Conservation (phyloP, 1,140 invertebrate genomes). For the Leptopilina boulardi region DNA sequence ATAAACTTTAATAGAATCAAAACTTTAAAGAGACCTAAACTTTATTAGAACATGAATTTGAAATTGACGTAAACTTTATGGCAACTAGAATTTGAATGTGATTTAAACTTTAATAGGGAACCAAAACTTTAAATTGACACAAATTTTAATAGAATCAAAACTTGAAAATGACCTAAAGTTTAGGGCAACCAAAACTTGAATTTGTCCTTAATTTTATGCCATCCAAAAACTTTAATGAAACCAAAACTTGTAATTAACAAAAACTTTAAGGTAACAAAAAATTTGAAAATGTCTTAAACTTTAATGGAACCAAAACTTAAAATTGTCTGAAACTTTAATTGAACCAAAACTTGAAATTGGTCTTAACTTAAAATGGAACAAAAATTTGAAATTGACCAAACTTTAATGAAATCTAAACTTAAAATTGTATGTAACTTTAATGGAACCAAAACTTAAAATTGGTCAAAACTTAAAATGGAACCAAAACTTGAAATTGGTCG, state of each 20-base stretch:
- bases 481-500: no score
- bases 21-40: background rate
- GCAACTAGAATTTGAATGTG: no score
- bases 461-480: background rate
- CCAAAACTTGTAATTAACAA: background rate
- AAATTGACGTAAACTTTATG: background rate
- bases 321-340: no score
- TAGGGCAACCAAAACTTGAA: background rate
- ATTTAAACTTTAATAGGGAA: no score
- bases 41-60: no score
- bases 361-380: background rate
- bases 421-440: no score
- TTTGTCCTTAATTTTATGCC: constrained; percentile 26
- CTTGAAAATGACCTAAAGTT: no score
- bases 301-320: background rate
- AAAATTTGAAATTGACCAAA: no score
- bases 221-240: background rate
- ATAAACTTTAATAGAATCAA: no score
- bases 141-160: no score
- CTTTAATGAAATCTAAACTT: background rate
- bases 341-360: no score
- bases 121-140: background rate
- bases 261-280: background rate
- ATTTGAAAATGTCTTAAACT: background rate
- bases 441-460: background rate